phyloP scores from a whole-genome alignment of 1,140 invertebrate genomes.

The Euura lappo region DNA sequence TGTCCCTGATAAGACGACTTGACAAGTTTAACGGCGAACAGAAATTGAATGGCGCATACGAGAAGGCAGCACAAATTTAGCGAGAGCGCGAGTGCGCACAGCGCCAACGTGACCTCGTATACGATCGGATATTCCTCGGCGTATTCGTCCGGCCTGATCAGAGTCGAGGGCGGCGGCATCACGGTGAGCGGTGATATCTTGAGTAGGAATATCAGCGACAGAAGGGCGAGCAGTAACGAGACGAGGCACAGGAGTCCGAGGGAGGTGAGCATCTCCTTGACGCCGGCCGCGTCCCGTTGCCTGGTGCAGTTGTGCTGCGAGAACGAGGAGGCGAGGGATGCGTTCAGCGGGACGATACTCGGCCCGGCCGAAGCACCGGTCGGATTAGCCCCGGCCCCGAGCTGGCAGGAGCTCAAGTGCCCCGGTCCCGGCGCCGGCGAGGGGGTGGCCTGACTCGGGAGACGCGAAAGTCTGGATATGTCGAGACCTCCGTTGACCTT shows the following conservation, averaged over 20 bases:
- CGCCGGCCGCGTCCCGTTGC: conserved; percentile 65
- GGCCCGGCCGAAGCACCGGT: conserved; percentile 33
- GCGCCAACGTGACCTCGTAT: conserved; percentile 87
- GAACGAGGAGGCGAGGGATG: conserved; percentile 59
- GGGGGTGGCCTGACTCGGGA: conserved; percentile 52
- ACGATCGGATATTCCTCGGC: conserved; percentile 84
- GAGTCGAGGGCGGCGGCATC: conserved; percentile 62
- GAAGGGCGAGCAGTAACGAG: conserved; percentile 79
- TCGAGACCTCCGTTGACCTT: conserved; percentile 62
- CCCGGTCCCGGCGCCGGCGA: conserved; percentile 45
- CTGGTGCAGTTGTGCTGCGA: conserved; percentile 56
- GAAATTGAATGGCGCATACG: conserved; percentile 92
- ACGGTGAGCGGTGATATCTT: conserved; percentile 77
- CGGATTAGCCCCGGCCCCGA: conserved; percentile 19
- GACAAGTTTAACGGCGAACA: conserved; percentile 90
- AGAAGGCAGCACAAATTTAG: conserved; percentile 89
- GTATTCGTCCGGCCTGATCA: conserved; percentile 61
- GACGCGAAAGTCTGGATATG: conserved; percentile 57
- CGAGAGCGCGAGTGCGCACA: conserved; percentile 86
- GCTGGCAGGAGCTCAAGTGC: conserved; percentile 14
- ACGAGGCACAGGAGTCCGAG: conserved; percentile 85
- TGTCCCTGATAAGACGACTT: conserved; percentile 68
- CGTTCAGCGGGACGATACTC: conserved; percentile 53
- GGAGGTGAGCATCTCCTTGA: conserved; percentile 84
- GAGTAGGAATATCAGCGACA: conserved; percentile 84